A percentile compares a stretch with the other conserved stretches of the same genome.
phyloP scores from a whole-genome alignment of 2,888 invertebrate species.

The Xylocampa areola region DNA sequence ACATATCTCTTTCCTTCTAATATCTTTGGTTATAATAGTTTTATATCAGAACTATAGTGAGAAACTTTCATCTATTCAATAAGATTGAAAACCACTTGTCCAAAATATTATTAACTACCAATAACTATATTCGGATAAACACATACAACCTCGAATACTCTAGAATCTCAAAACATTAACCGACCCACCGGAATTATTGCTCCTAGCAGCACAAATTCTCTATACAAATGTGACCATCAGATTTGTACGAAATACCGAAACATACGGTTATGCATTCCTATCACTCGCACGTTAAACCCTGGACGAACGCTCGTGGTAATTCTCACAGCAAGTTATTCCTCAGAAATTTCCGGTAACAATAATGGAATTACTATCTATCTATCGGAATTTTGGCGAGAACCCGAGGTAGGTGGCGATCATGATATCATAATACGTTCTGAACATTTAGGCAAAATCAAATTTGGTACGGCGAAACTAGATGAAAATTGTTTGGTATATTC shows the following conservation, averaged over 20 bases:
- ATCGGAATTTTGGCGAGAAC: conserved; percentile 25
- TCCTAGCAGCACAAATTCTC: not conserved
- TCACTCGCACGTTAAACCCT: conserved; percentile 9
- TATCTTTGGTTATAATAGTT: too few species aligned
- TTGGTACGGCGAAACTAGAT: conserved; percentile 1
- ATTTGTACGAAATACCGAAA: conserved; percentile 13
- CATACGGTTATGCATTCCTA: not conserved
- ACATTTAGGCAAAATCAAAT: conserved; percentile 1
- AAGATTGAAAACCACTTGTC: too few species aligned
- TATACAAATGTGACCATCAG: conserved; percentile 7
- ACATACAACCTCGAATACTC: conserved; percentile 2
- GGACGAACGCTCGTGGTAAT: conserved; percentile 18
- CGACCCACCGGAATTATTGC: not conserved
- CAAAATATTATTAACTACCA: too few species aligned
- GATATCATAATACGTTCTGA: conserved; percentile 26
- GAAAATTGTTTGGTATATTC: conserved; percentile 16
- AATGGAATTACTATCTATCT: conserved; percentile 36
- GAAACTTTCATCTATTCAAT: too few species aligned
- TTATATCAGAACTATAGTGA: too few species aligned
- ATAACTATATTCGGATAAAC: too few species aligned
- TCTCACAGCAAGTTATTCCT: conserved; percentile 13
- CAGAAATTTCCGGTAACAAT: conserved; percentile 26
- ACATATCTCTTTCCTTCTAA: too few species aligned
- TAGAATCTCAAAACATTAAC: not conserved
- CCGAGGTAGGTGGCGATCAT: not conserved